Evolutionary conservation across 2,113 vertebrate genomes (phyloP), one percentile per base, ranked within the genome.

Genomic region (Cariama cristata): DNA sequence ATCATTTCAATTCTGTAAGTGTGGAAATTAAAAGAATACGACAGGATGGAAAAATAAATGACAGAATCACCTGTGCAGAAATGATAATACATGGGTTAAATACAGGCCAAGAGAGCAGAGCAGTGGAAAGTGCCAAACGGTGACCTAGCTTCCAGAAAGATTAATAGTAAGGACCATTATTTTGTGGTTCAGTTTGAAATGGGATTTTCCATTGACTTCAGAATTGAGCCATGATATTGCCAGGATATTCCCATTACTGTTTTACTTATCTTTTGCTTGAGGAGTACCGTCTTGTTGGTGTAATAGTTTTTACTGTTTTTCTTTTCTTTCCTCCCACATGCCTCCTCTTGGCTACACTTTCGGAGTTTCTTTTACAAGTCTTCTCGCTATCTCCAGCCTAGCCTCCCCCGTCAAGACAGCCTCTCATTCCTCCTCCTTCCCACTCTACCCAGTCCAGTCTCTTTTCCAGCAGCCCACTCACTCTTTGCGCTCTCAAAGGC

Each of bases 1-100:
- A 90, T 44, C 4, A 30, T 96, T 97, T 96, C 58, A 90, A 17
- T 91, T 90, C 73, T 92, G 49, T 40, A 69, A 56, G 68, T 87
- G 20, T 74, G 83, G 59, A 83, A 96, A 79, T 81, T 18, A 71
- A 94, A 96, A 91, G 49, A 96, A 12, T 47, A 94, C 95, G 75
- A 90, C 47, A 91, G 66, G 8, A 22, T 79, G 30, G 72, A 92
- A 93, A 86, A 91, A 74, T 90, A 93, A 97, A 88, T 92, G 6
- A 90, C 63, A 86, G 92, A 92, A 80, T 74, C 90, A 62, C 49
- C 35, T 94, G 72, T 4, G 26, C 52, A 86, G 93, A 95, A 97
- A 73, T 97, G 6, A 24, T 55, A 95, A 94, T 90, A 92, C 35
- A 55, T 92, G 42, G 86, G 59, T 97, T 96, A 94, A 91, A 94